Base-by-base conservation (phyloP, 2,113 vertebrate genomes). In the Garra rufa region DNA sequence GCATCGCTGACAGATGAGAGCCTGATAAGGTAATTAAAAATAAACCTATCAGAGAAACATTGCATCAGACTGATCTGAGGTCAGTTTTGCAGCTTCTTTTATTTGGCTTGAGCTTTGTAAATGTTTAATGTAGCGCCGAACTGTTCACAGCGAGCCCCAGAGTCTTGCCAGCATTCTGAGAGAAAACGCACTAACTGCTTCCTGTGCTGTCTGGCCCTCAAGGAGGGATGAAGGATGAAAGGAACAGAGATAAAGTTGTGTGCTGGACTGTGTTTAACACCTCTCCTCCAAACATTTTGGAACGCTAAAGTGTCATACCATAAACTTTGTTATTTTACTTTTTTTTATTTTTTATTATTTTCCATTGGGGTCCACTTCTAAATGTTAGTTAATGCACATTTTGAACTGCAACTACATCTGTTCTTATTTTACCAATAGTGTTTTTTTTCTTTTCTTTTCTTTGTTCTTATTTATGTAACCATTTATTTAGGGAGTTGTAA, bases 121-220 rank as follows among this genome's bases (percentile, higher is more conserved):
- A 67, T 81, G 78, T 81, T 81, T 50, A 81, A 81, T 81, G 78
- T 28, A 67, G 15, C 4, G 5, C 59, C 24, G 76, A 61, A 57
- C 26, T 10, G 41, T 80, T 80, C 41, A 80, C 17, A 11, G 24
- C 11, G 77, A 57, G 52, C 52, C 52, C 52, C 21, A 57, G 52
- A 80, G 59, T 41, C n/a, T 17, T 80, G 77, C 77, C 43, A 65
- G 77, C 4, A 44, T 65, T 80, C 24, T 13, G 41, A 46, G 77
- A 80, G 38, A 65, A 46, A 80, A 46, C 38, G 26, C 11, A 4
- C 21, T 9, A 26, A 43, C 55, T 43, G 41, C 41, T 80, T 80
- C 57, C 57, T 65, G 38, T 30, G 24, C 59, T 65, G 9, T 67
- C 43, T 46, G 9, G 59, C 17, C 43, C 77, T 80, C 41, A 48